Conservation (phyloP, 2,888 invertebrate genomes). For the Noctua comes region DNA sequence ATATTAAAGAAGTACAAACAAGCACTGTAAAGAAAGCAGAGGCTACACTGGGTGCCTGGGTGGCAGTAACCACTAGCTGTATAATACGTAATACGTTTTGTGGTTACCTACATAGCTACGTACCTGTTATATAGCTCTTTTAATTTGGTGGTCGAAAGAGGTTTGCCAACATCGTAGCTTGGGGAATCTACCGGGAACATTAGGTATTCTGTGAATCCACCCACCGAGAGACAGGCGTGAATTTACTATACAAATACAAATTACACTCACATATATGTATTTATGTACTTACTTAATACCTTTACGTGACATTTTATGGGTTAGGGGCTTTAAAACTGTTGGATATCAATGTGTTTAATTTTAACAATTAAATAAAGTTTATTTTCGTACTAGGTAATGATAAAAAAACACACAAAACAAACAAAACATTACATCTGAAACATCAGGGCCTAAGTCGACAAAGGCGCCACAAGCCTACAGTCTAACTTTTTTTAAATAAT, state of each 20-base stretch:
- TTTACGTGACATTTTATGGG: constrained; percentile 31
- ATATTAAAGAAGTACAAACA: constrained; percentile 28
- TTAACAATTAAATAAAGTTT: neutral
- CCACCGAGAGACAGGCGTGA: constrained; percentile 61
- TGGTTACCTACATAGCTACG: constrained; percentile 49
- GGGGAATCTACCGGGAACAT: constrained; percentile 66
- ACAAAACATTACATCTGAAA: neutral
- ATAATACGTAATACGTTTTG: constrained; percentile 53
- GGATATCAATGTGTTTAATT: neutral
- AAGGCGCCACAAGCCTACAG: neutral
- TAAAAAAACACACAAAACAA: neutral
- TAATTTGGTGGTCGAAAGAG: constrained; percentile 70
- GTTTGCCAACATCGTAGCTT: constrained; percentile 66
- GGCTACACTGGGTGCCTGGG: constrained; percentile 20
- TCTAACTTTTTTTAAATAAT: neutral
- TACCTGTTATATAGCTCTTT: constrained; percentile 63
- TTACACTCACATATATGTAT: constrained; percentile 47
- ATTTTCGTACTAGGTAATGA: neutral
- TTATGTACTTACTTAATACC: constrained; percentile 49
- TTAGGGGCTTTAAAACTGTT: neutral
- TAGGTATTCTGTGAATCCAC: constrained; percentile 65
- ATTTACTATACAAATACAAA: constrained; percentile 63
- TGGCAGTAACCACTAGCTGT: constrained; percentile 20
- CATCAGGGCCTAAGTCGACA: too few species aligned
- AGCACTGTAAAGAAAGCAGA: constrained; percentile 8